These are phyloP conservation scores for Cephalopachus bancanus DNA, from an alignment of 2,797 vertebrate genomes.

Conservation along the genomic window DNA sequence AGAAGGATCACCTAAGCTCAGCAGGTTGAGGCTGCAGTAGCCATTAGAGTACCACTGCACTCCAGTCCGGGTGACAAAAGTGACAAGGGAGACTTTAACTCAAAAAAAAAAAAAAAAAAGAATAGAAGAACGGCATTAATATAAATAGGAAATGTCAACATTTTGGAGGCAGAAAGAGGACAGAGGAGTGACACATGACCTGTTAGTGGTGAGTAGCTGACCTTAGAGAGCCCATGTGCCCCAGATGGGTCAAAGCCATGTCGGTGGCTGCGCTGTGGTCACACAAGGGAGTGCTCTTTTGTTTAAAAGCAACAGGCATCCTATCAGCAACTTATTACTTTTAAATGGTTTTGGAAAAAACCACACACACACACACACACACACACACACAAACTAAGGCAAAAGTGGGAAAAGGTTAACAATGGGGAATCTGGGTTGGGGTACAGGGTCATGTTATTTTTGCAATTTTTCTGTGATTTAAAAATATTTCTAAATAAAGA, in stretches of 20 bases:
- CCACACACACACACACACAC: fast-evolving
- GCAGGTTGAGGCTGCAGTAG: too few species aligned
- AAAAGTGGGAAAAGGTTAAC: background rate
- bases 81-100: too few species aligned
- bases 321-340: background rate
- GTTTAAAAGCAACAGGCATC: background rate
- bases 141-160: background rate
- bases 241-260: background rate
- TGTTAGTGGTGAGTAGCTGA: background rate
- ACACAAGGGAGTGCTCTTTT: background rate
- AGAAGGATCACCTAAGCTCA: too few species aligned
- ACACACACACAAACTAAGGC: background rate
- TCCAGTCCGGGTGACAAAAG: too few species aligned
- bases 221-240: background rate
- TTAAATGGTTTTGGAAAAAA: background rate
- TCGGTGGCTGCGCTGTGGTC: fast-evolving
- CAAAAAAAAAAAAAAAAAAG: too few species aligned
- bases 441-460: background rate
- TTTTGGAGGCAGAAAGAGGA: background rate
- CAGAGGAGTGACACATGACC: fast-evolving
- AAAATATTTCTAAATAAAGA: background rate
- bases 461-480: background rate
- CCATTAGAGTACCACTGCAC: too few species aligned
- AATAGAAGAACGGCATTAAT: background rate
- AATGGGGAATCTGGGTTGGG: background rate